phyloP scores from a whole-genome alignment of 1,140 invertebrate species.

The Neelides sp. region DNA sequence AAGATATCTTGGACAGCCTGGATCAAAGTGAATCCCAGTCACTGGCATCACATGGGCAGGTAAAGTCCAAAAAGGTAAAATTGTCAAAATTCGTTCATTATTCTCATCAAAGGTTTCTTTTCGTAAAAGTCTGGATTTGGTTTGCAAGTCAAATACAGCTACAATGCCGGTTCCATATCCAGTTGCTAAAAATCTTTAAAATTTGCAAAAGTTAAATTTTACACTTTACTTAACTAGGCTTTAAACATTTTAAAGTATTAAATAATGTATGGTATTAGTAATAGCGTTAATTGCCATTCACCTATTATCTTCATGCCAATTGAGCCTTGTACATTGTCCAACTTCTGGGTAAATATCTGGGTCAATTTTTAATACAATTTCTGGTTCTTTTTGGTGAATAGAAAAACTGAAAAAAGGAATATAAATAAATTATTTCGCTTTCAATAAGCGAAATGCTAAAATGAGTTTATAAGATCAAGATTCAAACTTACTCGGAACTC shows the following conservation, averaged over 20 bases:
- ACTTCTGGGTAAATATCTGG: neutral
- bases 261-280: neutral
- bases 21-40: constrained; percentile 15
- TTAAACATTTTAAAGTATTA: neutral
- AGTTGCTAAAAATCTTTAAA: constrained; percentile 14
- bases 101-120: neutral
- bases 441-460: neutral
- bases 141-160: constrained; percentile 16
- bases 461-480: neutral
- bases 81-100: neutral
- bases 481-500: neutral
- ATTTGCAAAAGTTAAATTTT: neutral
- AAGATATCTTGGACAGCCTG: constrained; percentile 16
- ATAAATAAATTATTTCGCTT: too few relatives aligned
- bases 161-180: constrained; percentile 20
- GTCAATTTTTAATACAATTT: constrained; percentile 10
- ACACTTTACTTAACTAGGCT: neutral
- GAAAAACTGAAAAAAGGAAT: constrained; percentile 6
- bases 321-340: constrained; percentile 17
- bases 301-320: constrained; percentile 24
- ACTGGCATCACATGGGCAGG: constrained; percentile 11
- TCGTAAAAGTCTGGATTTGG: constrained; percentile 11
- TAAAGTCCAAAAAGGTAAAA: constrained; percentile 25
- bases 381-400: constrained; percentile 22
- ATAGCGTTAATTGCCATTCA: constrained; percentile 10